Base-by-base conservation (phyloP, 2,113 vertebrate species). In the Poeciliopsis occidentalis region DNA sequence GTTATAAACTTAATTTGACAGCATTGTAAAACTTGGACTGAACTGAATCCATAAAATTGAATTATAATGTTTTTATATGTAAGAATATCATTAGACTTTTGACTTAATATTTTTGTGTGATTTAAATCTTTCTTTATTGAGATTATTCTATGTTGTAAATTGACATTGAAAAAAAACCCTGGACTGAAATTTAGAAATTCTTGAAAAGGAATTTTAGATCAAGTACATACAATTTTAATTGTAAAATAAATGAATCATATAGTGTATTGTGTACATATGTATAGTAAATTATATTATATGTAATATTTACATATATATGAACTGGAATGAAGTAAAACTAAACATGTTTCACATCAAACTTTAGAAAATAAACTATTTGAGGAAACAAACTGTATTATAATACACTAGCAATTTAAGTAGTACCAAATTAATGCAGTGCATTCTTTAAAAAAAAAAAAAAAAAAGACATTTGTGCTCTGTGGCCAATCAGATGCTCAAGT, bases 401-500 rank as follows among this genome's bases (percentile, higher is more conserved):
- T n/a, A 57, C 7, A 85, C 44, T 76, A 41, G 61, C 44, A 67
- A 44, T 39, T 82, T 60, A 74, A 76, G 76, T 17, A 80, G 66
- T 51, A 64, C 66, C 64, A 31, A 34, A 64, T 54, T 34, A 75
- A 69, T 69, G 60, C 39, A 80, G 47, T 74, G 67, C 69, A 85
- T 82, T 78, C 54, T 17, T 13, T 5, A 17, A 47, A 47, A 47
- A 6, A 54, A 51, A 47, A 13, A 51, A 13, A 51, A 51, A 7
- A 54, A 54, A 24, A 54, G 24, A 57, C 51, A 57, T 87, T 68
- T 19, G 24, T 71, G 30, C 69, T 67, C 71, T 44, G 76, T 83
- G 87, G 76, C 92, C 93, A 94, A 94, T 94, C 91, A 91, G 82
- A 85, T 79, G 84, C 78, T 87, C 74, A 79, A 81, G 85, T 96